Evolutionary conservation across 2,113 vertebrate genomes (phyloP).

Genomic region (Sinocyclocheilus anshuiensis): DNA sequence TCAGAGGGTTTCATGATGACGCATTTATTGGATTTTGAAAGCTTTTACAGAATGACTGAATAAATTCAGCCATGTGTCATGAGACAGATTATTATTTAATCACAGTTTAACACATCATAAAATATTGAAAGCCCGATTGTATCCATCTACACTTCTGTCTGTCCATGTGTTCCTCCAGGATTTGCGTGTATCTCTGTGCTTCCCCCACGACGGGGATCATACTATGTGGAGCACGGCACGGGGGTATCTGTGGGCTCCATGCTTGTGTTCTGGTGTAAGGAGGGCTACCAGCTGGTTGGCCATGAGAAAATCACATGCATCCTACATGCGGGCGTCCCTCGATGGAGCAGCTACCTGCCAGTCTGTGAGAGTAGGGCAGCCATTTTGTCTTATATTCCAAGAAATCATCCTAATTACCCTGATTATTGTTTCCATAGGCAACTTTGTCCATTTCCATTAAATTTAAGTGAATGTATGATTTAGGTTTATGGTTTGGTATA

Average conservation of each 20-base stretch:
- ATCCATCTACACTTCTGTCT: background rate
- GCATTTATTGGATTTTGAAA: background rate
- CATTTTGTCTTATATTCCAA: background rate
- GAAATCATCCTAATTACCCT: background rate
- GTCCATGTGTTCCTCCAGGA: conserved; percentile 52
- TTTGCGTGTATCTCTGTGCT: conserved; percentile 67
- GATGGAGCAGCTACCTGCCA: conserved; percentile 77
- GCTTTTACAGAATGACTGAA: background rate
- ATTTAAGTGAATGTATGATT: background rate
- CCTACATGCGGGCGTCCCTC: conserved; percentile 63
- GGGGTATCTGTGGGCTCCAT: conserved; percentile 72
- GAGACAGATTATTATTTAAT: background rate
- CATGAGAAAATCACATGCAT: conserved; percentile 73
- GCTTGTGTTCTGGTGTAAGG: conserved; percentile 78
- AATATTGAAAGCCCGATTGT: background rate
- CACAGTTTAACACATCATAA: background rate
- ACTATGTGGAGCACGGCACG: conserved; percentile 74
- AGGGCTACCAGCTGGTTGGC: conserved; percentile 80
- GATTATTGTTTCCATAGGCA: background rate
- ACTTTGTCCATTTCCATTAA: background rate
- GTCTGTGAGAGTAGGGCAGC: conserved; percentile 72
- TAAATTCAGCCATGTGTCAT: background rate
- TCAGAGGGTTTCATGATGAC: background rate
- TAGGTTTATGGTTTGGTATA: too few relatives aligned
- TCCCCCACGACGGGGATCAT: conserved; percentile 74